Conservation (phyloP, 2,888 invertebrate species). For the Drosophila tripunctata region DNA sequence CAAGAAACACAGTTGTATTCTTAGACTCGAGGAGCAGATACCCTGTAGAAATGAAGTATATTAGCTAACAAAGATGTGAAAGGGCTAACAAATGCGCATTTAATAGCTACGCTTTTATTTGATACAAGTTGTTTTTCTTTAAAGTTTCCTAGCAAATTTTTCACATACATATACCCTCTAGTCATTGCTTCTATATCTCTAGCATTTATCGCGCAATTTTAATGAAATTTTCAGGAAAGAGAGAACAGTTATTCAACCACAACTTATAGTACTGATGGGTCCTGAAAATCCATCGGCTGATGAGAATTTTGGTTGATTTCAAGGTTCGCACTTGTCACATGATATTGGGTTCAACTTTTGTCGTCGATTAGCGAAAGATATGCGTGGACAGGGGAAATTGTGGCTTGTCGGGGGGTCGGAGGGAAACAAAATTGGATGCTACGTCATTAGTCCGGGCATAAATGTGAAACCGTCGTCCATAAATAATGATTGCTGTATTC, state of each 20-base stretch:
- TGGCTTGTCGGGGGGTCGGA: not conserved
- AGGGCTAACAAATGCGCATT: not conserved
- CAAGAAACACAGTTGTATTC: not conserved
- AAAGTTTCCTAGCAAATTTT: too few species aligned
- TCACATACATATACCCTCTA: not conserved
- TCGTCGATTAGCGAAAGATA: slow-evolving; percentile 58
- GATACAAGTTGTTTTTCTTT: too few species aligned
- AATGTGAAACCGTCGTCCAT: slow-evolving; percentile 49
- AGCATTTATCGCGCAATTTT: too few species aligned
- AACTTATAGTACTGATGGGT: too few species aligned
- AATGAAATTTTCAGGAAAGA: too few species aligned
- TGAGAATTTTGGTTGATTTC: too few species aligned
- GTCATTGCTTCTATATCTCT: too few species aligned
- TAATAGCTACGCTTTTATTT: not conserved
- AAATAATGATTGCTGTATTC: slow-evolving; percentile 71
- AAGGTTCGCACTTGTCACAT: slow-evolving; percentile 46
- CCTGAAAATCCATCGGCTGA: too few species aligned
- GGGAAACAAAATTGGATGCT: not conserved
- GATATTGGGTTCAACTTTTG: slow-evolving; percentile 48
- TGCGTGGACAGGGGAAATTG: not conserved
- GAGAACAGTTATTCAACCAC: too few species aligned
- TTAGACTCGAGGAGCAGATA: not conserved
- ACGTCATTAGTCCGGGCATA: slow-evolving; percentile 38
- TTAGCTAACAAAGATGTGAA: too few species aligned
- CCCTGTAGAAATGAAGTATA: not conserved